A percentile compares a stretch with the other conserved stretches of the same genome.
These are phyloP conservation scores for Neotragus pygmaeus DNA, from an alignment of 2,113 vertebrate genomes.

Conservation along the genomic window DNA sequence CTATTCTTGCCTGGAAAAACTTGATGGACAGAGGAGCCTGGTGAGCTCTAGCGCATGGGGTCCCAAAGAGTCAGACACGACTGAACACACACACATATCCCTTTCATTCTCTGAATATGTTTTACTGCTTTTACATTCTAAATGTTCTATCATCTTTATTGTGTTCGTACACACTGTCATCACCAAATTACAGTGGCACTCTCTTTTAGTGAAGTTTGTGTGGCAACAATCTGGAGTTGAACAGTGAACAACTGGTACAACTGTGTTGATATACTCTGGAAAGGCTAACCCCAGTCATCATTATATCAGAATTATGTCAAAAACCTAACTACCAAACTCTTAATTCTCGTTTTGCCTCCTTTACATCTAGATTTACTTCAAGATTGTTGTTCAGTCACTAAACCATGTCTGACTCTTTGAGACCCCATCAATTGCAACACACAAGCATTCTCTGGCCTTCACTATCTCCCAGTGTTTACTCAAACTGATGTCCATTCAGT, in stretches of 20 bases:
- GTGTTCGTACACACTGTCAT: background rate
- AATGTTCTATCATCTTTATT: background rate
- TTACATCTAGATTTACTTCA: background rate
- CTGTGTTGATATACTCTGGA: background rate
- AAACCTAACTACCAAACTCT: background rate
- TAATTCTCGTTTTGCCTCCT: background rate
- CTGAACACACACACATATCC: background rate
- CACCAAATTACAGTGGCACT: background rate
- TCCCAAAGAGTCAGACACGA: background rate
- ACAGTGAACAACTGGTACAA: background rate
- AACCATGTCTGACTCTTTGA: background rate
- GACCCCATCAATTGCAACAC: too few relatives aligned
- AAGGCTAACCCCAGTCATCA: background rate
- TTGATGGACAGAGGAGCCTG: background rate
- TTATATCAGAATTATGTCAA: background rate
- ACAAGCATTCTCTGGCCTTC: too few relatives aligned
- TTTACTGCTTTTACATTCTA: background rate
- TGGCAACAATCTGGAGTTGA: background rate
- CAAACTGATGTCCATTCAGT: too few relatives aligned
- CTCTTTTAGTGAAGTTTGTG: background rate
- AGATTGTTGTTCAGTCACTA: background rate
- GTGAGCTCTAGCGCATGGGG: fast-evolving
- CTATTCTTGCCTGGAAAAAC: background rate
- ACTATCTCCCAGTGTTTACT: too few relatives aligned
- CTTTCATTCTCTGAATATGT: background rate